phyloP scores from a whole-genome alignment of 2,888 invertebrate species.

The Drosophila pegasa region DNA sequence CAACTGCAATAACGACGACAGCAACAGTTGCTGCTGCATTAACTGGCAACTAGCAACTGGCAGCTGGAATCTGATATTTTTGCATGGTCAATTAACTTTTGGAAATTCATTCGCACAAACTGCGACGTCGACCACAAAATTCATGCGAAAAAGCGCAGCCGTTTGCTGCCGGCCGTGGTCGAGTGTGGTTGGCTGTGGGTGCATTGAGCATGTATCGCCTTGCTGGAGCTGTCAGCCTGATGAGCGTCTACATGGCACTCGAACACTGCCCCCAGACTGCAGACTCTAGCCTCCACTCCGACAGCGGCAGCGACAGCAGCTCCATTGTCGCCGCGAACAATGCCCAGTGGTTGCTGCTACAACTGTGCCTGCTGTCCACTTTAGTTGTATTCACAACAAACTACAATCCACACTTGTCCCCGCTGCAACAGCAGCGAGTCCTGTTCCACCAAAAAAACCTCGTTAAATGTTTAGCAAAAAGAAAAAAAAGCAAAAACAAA shows the following conservation, averaged over 20 bases:
- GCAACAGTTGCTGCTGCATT: conserved; percentile 21
- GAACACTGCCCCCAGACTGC: conserved; percentile 27
- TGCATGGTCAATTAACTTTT: conserved; percentile 78
- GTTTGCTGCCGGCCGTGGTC: conserved; percentile 24
- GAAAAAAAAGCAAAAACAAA: conserved; percentile 15
- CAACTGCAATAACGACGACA: conserved; percentile 13
- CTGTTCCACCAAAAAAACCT: conserved; percentile 57
- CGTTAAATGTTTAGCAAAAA: conserved; percentile 57
- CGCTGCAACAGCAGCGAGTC: conserved; percentile 29
- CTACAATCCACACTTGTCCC: conserved; percentile 13
- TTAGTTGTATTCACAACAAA: conserved; percentile 37
- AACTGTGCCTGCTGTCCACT: conserved; percentile 34
- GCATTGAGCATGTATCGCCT: conserved; percentile 65
- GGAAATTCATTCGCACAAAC: conserved; percentile 55
- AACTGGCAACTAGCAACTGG: conserved; percentile 4
- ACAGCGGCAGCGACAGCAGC: conserved; percentile 7
- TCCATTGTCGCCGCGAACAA: conserved; percentile 46
- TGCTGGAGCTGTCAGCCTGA: conserved; percentile 72
- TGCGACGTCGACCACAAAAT: conserved; percentile 56
- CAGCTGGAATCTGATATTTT: conserved; percentile 69
- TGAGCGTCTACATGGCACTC: conserved; percentile 74
- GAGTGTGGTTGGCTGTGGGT: conserved; percentile 41
- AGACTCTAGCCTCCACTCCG: conserved; percentile 3
- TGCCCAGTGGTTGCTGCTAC: conserved; percentile 29
- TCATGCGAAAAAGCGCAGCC: conserved; percentile 63